Evolutionary conservation across 1,140 invertebrate genomes (phyloP), one percentile per base, ranked within the genome.

Genomic region (Ericerus pela): DNA sequence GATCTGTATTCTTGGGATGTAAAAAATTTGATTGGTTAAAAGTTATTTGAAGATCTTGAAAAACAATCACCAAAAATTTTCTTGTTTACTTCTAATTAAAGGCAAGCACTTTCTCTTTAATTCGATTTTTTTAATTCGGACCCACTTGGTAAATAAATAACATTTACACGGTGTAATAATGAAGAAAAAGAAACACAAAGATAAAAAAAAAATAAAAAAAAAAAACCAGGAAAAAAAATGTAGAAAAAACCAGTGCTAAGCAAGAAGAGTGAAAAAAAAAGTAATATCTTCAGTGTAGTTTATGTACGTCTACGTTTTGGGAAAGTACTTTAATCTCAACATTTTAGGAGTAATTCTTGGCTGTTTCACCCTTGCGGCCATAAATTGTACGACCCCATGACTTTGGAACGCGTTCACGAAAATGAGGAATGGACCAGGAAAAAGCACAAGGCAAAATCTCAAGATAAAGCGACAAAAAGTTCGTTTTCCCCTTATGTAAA

Each of bases 321-420:
- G 16, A 47, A 47, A 47, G 41, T 47, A 47, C 41, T 47, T 47
- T 47, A 47, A 47, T 47, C 41, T 47, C 41, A 24, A 47, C 41
- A 24, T 47, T 47, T 47, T 47, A 47, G 41, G 41, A 47, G 41
- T 47, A 47, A 47, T 47, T 47, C 41, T 47, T 47, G 41, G 41
- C 41, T 47, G 41, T 47, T 47, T 47, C 41, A 47, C 41, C 41
- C 41, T 47, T 47, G 41, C 26, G 41, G 41, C 41, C 26, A 47
- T 47, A 47, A 47, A 47, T 47, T 47, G 20, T 24, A 47, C 41
- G 41, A 47, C 41, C 41, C 41, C 41, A 47, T 47, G 41, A 47
- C 41, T 47, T 47, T 24, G 22, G 26, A 47, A n/a, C n/a, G n/a
- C 41, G 41, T 24, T 24, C 26, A 47, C 41, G 41, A 24, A 47